Evolutionary conservation across 2,888 invertebrate species (phyloP).

Genomic region (Melolontha melolontha): DNA sequence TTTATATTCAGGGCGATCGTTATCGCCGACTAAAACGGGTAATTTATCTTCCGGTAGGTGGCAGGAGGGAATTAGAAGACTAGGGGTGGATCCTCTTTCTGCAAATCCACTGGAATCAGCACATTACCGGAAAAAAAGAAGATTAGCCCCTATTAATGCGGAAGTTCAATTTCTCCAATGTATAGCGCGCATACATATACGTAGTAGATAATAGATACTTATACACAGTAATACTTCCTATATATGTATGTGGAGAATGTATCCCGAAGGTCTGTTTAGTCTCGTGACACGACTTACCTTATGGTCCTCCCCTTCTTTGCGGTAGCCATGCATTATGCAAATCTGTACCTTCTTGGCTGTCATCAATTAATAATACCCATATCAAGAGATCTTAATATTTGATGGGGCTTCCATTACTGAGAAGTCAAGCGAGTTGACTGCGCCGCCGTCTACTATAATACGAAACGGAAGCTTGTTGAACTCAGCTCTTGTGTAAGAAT

Average conservation of each 20-base stretch:
- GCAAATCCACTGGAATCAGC: slow-evolving; percentile 59
- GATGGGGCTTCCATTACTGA: slow-evolving; percentile 63
- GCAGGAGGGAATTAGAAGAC: slow-evolving; percentile 56
- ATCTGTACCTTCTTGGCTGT: slow-evolving; percentile 61
- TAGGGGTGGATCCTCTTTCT: slow-evolving; percentile 55
- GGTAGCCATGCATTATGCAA: slow-evolving; percentile 63
- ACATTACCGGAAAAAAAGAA: slow-evolving; percentile 56
- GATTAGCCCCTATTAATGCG: slow-evolving; percentile 55
- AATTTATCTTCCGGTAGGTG: slow-evolving; percentile 62
- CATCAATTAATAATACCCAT: slow-evolving; percentile 68
- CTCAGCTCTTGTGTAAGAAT: slow-evolving; percentile 13
- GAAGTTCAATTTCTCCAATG: slow-evolving; percentile 39
- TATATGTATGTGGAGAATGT: background rate
- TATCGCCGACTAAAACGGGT: slow-evolving; percentile 61
- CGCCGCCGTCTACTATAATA: slow-evolving; percentile 29
- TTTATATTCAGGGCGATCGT: slow-evolving; percentile 62
- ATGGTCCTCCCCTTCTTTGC: slow-evolving; percentile 48
- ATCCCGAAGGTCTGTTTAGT: slow-evolving; percentile 57
- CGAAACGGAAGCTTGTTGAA: slow-evolving; percentile 37
- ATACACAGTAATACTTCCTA: background rate
- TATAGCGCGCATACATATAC: slow-evolving; percentile 39
- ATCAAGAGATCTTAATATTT: slow-evolving; percentile 66
- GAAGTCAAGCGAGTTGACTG: slow-evolving; percentile 35
- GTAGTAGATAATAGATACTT: slow-evolving; percentile 42
- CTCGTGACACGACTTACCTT: slow-evolving; percentile 51